Percentiles rank a stretch among this genome's conserved stretches.
Evolutionary conservation across 2,797 vertebrate species (phyloP).

Genomic region (Podarcis siculus): DNA sequence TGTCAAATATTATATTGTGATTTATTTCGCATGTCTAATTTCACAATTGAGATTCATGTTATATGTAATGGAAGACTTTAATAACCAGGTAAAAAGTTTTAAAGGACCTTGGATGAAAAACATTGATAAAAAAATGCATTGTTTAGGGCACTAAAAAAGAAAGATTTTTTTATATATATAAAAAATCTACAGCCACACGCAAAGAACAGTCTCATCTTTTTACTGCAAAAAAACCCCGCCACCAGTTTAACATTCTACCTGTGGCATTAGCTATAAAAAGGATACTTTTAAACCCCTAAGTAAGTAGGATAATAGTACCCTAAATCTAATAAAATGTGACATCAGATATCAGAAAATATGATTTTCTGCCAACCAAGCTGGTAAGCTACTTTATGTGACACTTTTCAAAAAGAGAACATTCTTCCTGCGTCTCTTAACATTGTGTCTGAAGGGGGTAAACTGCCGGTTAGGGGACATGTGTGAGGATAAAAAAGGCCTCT

Average conservation of each 20-base stretch:
- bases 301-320: conserved; percentile 73
- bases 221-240: conserved; percentile 67
- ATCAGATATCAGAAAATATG: conserved; percentile 77
- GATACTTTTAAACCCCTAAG: conserved; percentile 71
- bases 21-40: conserved; percentile 16
- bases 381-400: conserved; percentile 77
- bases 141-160: conserved; percentile 46
- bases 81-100: conserved; percentile 35
- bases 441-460: conserved; percentile 76
- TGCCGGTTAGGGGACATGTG: conserved; percentile 79
- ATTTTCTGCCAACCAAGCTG: conserved; percentile 75
- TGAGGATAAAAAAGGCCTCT: conserved; percentile 77
- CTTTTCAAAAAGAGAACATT: conserved; percentile 86
- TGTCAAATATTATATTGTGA: neutral
- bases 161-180: neutral
- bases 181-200: conserved; percentile 35
- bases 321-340: conserved; percentile 81
- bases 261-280: conserved; percentile 75
- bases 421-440: conserved; percentile 81
- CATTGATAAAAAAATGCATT: conserved; percentile 42
- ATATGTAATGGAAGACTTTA: conserved; percentile 41
- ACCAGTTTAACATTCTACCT: conserved; percentile 77
- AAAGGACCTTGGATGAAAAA: conserved; percentile 18
- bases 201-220: conserved; percentile 71
- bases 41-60: neutral